These are phyloP conservation scores for Istiophorus platypterus DNA, from an alignment of 2,113 vertebrate species.

Conservation along the genomic window DNA sequence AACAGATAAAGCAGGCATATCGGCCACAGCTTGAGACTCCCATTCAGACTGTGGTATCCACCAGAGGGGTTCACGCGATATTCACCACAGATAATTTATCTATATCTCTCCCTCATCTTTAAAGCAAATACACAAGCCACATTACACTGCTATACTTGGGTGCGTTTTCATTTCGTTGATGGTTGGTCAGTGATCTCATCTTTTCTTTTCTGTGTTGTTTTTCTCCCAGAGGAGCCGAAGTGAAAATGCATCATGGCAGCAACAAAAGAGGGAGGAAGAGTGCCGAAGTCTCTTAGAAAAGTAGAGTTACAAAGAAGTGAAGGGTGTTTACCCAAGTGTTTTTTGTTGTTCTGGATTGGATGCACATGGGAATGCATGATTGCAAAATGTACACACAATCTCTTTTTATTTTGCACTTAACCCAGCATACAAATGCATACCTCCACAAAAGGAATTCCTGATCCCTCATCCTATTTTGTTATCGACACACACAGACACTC, in stretches of 20 bases:
- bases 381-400: slow-evolving; percentile 52
- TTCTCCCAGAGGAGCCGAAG: slow-evolving; percentile 30
- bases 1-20: background rate
- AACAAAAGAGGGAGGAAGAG: slow-evolving; percentile 41
- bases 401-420: slow-evolving; percentile 58
- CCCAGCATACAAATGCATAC: slow-evolving; percentile 26
- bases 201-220: slow-evolving; percentile 41
- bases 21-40: background rate
- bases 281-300: slow-evolving; percentile 49
- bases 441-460: slow-evolving; percentile 48
- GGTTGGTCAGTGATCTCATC: slow-evolving; percentile 54
- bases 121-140: slow-evolving; percentile 24
- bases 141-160: slow-evolving; percentile 25
- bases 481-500: slow-evolving; percentile 32
- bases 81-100: slow-evolving; percentile 41
- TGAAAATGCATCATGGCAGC: slow-evolving; percentile 44
- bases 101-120: slow-evolving; percentile 15
- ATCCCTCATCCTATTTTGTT: slow-evolving; percentile 60
- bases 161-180: slow-evolving; percentile 48
- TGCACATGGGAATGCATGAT: slow-evolving; percentile 58
- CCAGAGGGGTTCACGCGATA: slow-evolving; percentile 11
- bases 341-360: slow-evolving; percentile 35
- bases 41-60: slow-evolving; percentile 38
- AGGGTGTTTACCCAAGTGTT: slow-evolving; percentile 56
- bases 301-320: slow-evolving; percentile 45